Evolutionary conservation across 2,113 vertebrate genomes (phyloP), one percentile per base, ranked within the genome.

Genomic region (Cichladusa arquata): DNA sequence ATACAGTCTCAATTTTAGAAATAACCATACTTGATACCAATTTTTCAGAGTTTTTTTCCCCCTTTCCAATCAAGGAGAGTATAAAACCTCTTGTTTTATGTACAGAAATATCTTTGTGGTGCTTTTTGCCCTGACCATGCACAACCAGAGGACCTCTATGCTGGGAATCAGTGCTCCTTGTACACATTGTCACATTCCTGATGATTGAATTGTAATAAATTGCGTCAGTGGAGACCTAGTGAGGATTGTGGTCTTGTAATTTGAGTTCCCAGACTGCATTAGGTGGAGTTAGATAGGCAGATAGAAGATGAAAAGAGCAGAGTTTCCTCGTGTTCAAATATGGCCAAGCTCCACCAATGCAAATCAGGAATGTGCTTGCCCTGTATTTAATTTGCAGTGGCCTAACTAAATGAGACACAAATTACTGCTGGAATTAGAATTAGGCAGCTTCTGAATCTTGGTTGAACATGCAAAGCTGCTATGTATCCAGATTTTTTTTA

Each of bases 341-440:
- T 3, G 29, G 34, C 45, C 48, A 36, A 38, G 34, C 70, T 85
- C 22, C 66, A 54, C 54, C 71, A 54, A 14, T 62, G 47, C 58
- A 90, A 80, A 95, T 62, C 42, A 36, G 45, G 53, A 34, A 40
- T 13, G 1, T 31, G 47, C 36, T 45, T 22, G 11, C 65, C 58
- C 54, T 81, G 1, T 45, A 14, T 45, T 89, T 64, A 31, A 50
- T 80, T 91, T 81, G 62, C 54, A 38, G 33, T 44, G 54, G 54
- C 81, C 62, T 65, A 80, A 80, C 24, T 73, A 80, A 86, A 90
- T 82, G 54, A 93, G 57, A n/a, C 65, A 61, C 58, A 94, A 90
- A 85, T 82, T 73, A 36, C 87, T 88, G 1, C 47, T 90, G 58
- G 47, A 77, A 80, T 86, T 80, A 47, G 42, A 80, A 72, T 74